Conservation (phyloP, 1,140 invertebrate genomes). For the Drosophila takahashii region DNA sequence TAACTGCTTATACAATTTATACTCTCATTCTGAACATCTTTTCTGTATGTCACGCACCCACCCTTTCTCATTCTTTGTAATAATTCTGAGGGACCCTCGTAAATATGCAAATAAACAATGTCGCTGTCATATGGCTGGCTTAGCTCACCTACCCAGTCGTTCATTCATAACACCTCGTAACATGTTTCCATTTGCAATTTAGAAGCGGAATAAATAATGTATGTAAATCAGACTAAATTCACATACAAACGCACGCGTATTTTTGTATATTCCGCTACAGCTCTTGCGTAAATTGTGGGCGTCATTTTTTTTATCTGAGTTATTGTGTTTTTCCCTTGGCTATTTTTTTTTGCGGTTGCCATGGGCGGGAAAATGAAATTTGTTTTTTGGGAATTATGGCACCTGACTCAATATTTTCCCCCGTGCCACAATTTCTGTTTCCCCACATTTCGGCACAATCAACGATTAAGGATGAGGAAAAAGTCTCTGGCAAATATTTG, state of each 20-base stretch:
- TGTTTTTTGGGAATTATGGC: constrained; percentile 50
- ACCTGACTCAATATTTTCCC: constrained; percentile 41
- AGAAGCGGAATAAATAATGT: constrained; percentile 68
- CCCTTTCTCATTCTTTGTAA: constrained; percentile 12
- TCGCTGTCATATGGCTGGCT: constrained; percentile 8
- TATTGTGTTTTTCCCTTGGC: constrained; percentile 39
- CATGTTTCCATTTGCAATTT: constrained; percentile 65
- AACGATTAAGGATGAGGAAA: not conserved
- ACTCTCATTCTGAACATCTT: not conserved
- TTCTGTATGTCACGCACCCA: constrained; percentile 11
- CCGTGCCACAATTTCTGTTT: not conserved
- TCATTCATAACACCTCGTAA: constrained; percentile 51
- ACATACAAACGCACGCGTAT: constrained; percentile 4
- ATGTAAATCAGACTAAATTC: constrained; percentile 60
- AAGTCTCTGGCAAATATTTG: constrained; percentile 44
- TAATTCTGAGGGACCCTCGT: not conserved
- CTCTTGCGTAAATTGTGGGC: constrained; percentile 67
- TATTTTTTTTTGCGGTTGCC: constrained; percentile 23
- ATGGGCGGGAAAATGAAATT: constrained; percentile 26
- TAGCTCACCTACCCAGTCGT: not conserved
- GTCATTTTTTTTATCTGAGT: constrained; percentile 65
- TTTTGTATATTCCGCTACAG: constrained; percentile 10
- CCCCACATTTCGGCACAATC: constrained; percentile 11
- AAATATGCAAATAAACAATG: constrained; percentile 39
- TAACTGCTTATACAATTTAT: not conserved